Evolutionary conservation across 2,888 invertebrate species (phyloP).

Genomic region (Ophonus ardosiacus): DNA sequence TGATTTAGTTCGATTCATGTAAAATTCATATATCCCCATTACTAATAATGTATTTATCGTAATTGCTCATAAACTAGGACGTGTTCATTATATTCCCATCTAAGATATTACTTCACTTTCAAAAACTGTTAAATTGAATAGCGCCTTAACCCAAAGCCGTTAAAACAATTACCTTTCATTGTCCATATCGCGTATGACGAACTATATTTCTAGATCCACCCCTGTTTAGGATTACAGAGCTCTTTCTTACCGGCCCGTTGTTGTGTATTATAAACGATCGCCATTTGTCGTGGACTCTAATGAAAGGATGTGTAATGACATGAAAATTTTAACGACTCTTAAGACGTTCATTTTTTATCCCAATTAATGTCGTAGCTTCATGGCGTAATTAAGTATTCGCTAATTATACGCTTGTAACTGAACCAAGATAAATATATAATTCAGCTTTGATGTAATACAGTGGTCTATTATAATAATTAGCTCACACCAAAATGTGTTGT

Average conservation of each 20-base stretch:
- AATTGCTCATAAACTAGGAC: not conserved
- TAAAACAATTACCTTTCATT: constrained; percentile 17
- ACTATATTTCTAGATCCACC: not conserved
- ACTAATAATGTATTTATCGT: not conserved
- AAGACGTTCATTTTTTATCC: constrained; percentile 56
- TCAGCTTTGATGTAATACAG: not conserved
- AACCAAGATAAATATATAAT: constrained; percentile 9
- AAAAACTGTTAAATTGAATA: constrained; percentile 22
- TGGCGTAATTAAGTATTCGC: constrained; percentile 47
- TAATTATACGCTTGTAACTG: constrained; percentile 45
- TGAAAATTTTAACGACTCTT: constrained; percentile 48
- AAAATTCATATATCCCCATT: not conserved
- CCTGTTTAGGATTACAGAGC: not conserved
- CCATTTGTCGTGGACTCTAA: constrained; percentile 51
- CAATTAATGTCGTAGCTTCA: constrained; percentile 47
- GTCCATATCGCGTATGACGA: not conserved
- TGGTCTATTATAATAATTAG: not conserved
- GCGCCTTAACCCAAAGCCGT: not conserved
- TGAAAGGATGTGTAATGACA: constrained; percentile 61
- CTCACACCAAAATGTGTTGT: too few relatives aligned
- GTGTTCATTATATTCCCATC: constrained; percentile 1
- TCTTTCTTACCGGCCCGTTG: constrained; percentile 1
- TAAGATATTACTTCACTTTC: not conserved
- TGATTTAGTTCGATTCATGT: not conserved
- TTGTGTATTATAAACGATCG: constrained; percentile 50